Evolutionary conservation across 2,888 invertebrate species (phyloP).

Genomic region (Ganaspis brasiliensis): DNA sequence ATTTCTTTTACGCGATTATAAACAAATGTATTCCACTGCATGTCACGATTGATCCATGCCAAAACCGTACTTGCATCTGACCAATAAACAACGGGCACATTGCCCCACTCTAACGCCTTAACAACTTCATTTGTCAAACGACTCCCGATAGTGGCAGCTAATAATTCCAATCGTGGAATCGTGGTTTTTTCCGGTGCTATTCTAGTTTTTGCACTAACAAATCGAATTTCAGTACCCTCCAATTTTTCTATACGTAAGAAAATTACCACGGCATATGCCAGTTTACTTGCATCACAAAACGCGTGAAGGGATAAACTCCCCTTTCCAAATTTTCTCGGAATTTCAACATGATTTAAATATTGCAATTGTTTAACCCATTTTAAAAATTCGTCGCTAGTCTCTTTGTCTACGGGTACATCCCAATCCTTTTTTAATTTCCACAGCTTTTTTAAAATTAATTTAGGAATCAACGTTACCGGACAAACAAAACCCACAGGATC

Average conservation of each 20-base stretch:
- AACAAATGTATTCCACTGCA: conserved; percentile 67
- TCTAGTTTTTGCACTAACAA: conserved; percentile 66
- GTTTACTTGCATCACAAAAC: conserved; percentile 67
- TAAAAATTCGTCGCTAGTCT: conserved; percentile 8
- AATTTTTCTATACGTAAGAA: conserved; percentile 45
- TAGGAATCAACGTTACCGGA: conserved; percentile 44
- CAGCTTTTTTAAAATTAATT: conserved; percentile 16
- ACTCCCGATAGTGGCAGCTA: conserved; percentile 68
- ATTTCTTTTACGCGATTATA: conserved; percentile 69
- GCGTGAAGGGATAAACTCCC: conserved; percentile 61
- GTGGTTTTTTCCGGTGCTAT: conserved; percentile 67
- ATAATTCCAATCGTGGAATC: conserved; percentile 71
- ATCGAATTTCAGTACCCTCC: conserved; percentile 41
- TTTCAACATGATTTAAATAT: background rate
- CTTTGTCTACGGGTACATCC: background rate
- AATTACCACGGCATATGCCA: conserved; percentile 65
- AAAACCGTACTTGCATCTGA: conserved; percentile 66
- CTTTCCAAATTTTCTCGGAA: conserved; percentile 18
- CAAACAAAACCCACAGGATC: conserved; percentile 43
- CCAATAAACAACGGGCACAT: conserved; percentile 62
- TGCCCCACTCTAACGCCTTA: conserved; percentile 31
- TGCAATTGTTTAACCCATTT: background rate
- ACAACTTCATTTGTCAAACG: conserved; percentile 54
- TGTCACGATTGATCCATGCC: conserved; percentile 64
- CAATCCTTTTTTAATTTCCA: conserved; percentile 17